phyloP scores from a whole-genome alignment of 2,888 invertebrate genomes.

The Rambutsinella grinnellia region DNA sequence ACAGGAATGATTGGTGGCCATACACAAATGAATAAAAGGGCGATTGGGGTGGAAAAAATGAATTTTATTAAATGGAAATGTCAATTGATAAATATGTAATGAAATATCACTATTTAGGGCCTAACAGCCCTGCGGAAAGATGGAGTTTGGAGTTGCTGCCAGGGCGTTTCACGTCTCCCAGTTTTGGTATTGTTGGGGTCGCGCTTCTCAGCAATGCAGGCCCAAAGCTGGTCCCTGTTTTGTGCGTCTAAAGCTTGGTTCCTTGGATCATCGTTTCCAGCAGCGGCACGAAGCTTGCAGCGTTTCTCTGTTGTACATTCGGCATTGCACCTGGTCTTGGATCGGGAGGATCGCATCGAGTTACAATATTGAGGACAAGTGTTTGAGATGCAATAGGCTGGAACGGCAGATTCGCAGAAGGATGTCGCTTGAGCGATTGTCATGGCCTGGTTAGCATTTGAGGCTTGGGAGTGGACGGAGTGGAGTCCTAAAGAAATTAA shows the following conservation, averaged over 20 bases:
- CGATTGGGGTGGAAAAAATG: not conserved
- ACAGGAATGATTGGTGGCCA: no score
- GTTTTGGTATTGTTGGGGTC: slow-evolving; percentile 46
- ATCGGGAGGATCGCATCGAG: slow-evolving; percentile 26
- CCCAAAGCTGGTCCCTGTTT: slow-evolving; percentile 56
- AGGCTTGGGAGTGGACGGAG: slow-evolving; percentile 16
- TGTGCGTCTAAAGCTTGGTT: slow-evolving; percentile 56
- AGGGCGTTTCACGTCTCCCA: slow-evolving; percentile 49
- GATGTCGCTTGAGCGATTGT: slow-evolving; percentile 50
- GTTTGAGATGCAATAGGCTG: slow-evolving; percentile 32
- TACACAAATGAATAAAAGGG: no score
- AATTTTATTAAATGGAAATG: not conserved
- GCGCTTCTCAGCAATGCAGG: slow-evolving; percentile 57
- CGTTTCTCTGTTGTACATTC: slow-evolving; percentile 47
- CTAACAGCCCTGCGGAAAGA: slow-evolving; percentile 47
- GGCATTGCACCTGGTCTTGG: slow-evolving; percentile 28
- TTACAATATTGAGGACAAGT: slow-evolving; percentile 53
- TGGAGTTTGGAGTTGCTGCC: slow-evolving; percentile 50
- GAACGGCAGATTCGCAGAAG: slow-evolving; percentile 51
- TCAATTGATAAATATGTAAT: not conserved
- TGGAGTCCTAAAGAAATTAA: slow-evolving; percentile 6
- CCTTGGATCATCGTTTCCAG: slow-evolving; percentile 52
- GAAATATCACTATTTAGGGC: slow-evolving; percentile 5
- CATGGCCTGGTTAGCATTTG: slow-evolving; percentile 28
- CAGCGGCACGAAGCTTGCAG: slow-evolving; percentile 45